Percentiles rank a stretch among this genome's conserved stretches.
phyloP scores from a whole-genome alignment of 1,140 invertebrate genomes.

The Augochlora pura region DNA sequence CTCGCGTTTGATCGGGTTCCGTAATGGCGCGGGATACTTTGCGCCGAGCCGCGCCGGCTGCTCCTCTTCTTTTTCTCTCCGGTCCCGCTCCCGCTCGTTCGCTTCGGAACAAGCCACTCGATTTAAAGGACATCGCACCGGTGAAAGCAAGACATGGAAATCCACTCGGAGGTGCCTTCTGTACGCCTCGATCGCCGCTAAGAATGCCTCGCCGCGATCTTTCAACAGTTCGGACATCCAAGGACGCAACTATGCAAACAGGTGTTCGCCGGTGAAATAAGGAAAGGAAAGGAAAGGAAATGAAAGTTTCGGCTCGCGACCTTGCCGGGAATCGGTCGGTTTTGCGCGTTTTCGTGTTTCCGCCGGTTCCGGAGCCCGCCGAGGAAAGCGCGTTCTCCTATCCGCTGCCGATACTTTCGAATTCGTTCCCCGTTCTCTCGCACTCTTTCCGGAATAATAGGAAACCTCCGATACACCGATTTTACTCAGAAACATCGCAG shows the following conservation, averaged over 20 bases:
- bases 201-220: slow-evolving; percentile 35
- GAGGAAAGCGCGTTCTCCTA: slow-evolving; percentile 3
- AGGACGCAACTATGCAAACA: slow-evolving; percentile 53
- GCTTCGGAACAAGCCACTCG: slow-evolving; percentile 35
- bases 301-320: slow-evolving; percentile 21
- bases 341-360: neutral
- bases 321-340: slow-evolving; percentile 16
- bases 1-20: neutral
- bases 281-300: slow-evolving; percentile 18
- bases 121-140: slow-evolving; percentile 43
- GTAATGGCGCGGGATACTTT: neutral
- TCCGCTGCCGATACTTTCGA: slow-evolving; percentile 14
- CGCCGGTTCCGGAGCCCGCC: neutral
- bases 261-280: slow-evolving; percentile 11
- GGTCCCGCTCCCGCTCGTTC: neutral
- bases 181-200: slow-evolving; percentile 14
- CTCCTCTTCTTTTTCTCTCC: neutral
- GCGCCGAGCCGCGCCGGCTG: too few relatives aligned
- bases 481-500: too few relatives aligned
- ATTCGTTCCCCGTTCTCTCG: neutral
- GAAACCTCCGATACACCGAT: neutral
- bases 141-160: slow-evolving; percentile 55
- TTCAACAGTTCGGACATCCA: slow-evolving; percentile 46
- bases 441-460: neutral
- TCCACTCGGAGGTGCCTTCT: slow-evolving; percentile 45